Conservation (phyloP, 2,113 vertebrate species). For the Thalassarche chlororhynchos region DNA sequence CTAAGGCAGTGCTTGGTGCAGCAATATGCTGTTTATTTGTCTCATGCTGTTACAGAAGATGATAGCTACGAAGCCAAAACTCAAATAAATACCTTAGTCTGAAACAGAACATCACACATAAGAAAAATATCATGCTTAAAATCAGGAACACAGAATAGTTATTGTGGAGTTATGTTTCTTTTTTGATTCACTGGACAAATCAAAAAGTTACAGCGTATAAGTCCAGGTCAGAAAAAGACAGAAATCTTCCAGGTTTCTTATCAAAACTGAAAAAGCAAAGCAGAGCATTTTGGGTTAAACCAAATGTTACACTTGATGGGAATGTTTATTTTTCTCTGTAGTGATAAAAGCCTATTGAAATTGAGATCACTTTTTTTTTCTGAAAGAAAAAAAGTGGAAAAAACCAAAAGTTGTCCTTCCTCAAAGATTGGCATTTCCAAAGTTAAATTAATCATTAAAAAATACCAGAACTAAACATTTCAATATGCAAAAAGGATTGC, state of each 20-base stretch:
- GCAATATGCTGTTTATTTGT: not conserved
- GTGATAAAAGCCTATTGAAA: not conserved
- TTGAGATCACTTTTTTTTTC: not conserved
- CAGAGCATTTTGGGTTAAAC: not conserved
- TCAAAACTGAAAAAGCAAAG: not conserved
- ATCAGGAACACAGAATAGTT: not conserved
- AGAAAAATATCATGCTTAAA: not conserved
- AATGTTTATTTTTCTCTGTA: not conserved
- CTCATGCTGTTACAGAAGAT: not conserved
- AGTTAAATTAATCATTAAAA: not conserved
- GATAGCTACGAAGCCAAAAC: not conserved
- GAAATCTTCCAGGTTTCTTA: not conserved
- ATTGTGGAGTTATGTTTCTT: not conserved
- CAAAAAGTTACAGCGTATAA: not conserved
- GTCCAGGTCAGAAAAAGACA: not conserved
- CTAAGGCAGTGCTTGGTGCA: not conserved
- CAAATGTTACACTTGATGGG: not conserved
- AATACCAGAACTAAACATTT: not conserved
- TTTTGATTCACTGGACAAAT: not conserved
- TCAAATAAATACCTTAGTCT: not conserved
- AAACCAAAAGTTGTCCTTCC: fast-evolving
- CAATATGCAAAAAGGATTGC: not conserved
- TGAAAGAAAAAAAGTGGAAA: not conserved
- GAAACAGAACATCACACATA: not conserved
- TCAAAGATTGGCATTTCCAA: not conserved